A percentile compares a stretch with the other conserved stretches of the same genome.
Conservation (phyloP, 2,797 vertebrate species). For the Manis javanica region DNA sequence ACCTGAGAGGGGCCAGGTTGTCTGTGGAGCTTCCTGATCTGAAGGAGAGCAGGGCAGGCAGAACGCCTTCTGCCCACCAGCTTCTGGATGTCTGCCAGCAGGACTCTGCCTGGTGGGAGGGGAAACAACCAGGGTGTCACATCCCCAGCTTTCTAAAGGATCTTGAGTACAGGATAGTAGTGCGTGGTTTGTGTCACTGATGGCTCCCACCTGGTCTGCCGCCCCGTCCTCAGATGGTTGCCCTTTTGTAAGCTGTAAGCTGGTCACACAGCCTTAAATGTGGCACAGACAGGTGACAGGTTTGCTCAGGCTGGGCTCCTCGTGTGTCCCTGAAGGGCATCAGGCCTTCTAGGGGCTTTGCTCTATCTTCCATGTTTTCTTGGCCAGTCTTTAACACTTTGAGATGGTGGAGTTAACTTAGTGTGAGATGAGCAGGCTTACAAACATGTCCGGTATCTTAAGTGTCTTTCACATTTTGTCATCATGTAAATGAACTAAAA, state of each 20-base stretch:
- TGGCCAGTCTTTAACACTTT: not conserved
- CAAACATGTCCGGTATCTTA: conserved; percentile 56
- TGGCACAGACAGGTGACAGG: not conserved
- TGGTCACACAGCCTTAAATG: no score
- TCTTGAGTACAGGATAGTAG: not conserved
- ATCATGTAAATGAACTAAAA: conserved; percentile 76
- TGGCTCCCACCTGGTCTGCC: not conserved
- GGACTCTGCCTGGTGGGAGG: not conserved
- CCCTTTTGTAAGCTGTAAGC: no score
- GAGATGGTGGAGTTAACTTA: not conserved
- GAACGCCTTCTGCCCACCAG: not conserved
- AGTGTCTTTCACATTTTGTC: conserved; percentile 59
- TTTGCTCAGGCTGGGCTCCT: not conserved
- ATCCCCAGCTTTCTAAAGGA: not conserved
- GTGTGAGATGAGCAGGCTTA: conserved; percentile 11
- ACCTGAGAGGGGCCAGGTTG: conserved; percentile 31
- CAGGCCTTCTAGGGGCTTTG: not conserved
- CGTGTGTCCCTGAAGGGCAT: not conserved
- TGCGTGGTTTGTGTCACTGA: no score
- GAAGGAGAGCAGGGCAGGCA: not conserved
- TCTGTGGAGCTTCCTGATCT: not conserved
- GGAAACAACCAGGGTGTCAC: not conserved
- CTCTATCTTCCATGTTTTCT: not conserved
- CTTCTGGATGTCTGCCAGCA: not conserved
- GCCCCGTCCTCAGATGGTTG: no score